Percentiles rank a stretch among this genome's conserved stretches.
Conservation (phyloP, 2,888 invertebrate genomes). For the Xylocampa areola region DNA sequence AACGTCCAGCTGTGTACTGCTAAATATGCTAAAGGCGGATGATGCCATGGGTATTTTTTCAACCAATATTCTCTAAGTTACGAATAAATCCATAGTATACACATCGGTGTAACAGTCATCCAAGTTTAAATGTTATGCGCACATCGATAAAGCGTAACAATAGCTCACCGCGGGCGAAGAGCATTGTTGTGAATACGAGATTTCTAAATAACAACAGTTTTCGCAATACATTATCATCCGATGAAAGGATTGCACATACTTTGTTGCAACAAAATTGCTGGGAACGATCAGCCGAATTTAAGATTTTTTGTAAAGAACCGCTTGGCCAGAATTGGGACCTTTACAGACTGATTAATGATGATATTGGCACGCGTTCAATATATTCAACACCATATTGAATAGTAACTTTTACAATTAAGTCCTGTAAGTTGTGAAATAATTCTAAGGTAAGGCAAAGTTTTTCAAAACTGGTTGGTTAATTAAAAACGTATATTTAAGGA, state of each 20-base stretch:
- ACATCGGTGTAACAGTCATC: constrained; percentile 58
- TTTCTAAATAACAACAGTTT: constrained; percentile 60
- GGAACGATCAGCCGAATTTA: background rate
- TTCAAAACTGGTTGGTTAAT: no score
- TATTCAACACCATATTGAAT: no score
- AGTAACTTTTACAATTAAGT: no score
- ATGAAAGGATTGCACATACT: constrained; percentile 52
- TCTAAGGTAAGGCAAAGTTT: no score
- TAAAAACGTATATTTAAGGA: no score
- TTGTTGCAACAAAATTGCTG: constrained; percentile 39
- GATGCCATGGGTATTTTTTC: no score
- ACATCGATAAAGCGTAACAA: constrained; percentile 71
- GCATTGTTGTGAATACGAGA: constrained; percentile 66
- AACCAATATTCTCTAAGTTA: no score
- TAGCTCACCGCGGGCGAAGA: constrained; percentile 64
- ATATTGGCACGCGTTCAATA: no score
- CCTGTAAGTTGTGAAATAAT: no score
- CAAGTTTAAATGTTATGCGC: constrained; percentile 68
- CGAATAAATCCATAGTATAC: constrained; percentile 12
- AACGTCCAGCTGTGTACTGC: no score
- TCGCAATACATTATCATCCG: constrained; percentile 53
- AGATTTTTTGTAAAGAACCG: background rate
- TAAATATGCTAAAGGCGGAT: background rate
- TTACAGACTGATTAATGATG: no score
- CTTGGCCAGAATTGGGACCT: no score